Base-by-base conservation (phyloP, 2,113 vertebrate species). In the Poeciliopsis retropinna region DNA sequence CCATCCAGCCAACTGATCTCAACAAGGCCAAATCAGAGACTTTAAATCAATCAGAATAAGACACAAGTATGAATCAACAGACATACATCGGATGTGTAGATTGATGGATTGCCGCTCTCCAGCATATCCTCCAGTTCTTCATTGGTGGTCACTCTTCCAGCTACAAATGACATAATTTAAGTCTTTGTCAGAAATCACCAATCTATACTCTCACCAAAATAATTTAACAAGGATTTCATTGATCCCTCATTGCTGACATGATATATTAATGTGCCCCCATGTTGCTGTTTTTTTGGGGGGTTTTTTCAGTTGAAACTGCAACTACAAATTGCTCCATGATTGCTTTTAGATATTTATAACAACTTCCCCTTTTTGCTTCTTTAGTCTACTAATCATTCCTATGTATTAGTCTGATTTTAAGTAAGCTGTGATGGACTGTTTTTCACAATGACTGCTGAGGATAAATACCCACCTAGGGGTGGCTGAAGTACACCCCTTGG, bases 111-210 rank as follows among this genome's bases (percentile, higher is more conserved):
- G 68, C 96, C 96, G 22, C 95, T 98, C 88, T 99, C 98, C 79
- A 99, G 83, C 98, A 99, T 98, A 37, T 96, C 95, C 79, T 99
- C 98, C 72, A 99, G 94, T 73, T 99, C 97, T 10, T 97, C 97
- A 2, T 95, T 95, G 0, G 96, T 97, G 68, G 96, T 99, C 47
- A 93, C 91, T 91, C 91, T 96, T 70, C 98, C 98, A 92, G 98
- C 98, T 99, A 76, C 60, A 86, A 91, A 0, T 34, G 83, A 14
- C 29, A 61, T 47, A 71, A 70, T 34, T 14, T 3, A 67, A 47
- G 27, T 2, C 51, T 22, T 54, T 25, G 25, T 2, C 3, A 17
- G 1, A 47, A n/a, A 25, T 54, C 22, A 10, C 2, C 22, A 57
- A 57, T 57, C 22, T 57, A 3, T n/a, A 19, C 19, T 5, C 17